Percentiles rank a stretch among this genome's conserved stretches.
Evolutionary conservation across 2,113 vertebrate species (phyloP).

Genomic region (Prionailurus viverrinus): DNA sequence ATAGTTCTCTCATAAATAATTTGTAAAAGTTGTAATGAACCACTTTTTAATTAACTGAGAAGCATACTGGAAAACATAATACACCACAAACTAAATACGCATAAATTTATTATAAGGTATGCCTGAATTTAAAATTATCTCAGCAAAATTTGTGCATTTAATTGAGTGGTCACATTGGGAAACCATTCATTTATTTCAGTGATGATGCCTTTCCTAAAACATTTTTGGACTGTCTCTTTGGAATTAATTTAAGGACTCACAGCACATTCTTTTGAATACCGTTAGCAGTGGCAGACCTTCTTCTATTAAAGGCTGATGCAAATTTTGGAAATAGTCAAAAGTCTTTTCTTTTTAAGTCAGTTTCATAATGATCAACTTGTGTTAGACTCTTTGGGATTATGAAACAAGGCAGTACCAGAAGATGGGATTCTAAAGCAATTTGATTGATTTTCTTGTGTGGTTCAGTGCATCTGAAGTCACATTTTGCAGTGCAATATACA

Average conservation of each 20-base stretch:
- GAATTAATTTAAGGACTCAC: slow-evolving; percentile 61
- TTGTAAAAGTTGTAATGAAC: slow-evolving; percentile 3
- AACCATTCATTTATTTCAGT: slow-evolving; percentile 45
- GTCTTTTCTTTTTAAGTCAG: slow-evolving; percentile 47
- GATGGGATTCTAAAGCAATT: neutral
- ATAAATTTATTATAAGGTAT: neutral
- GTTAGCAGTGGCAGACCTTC: slow-evolving; percentile 47
- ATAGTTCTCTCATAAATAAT: slow-evolving; percentile 21
- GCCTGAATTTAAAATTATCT: slow-evolving; percentile 49
- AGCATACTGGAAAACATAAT: slow-evolving; percentile 28
- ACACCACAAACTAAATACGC: neutral
- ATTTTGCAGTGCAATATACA: neutral
- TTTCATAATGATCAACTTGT: neutral
- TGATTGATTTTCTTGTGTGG: neutral
- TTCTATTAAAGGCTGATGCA: slow-evolving; percentile 58
- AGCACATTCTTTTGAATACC: slow-evolving; percentile 55
- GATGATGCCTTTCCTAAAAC: slow-evolving; percentile 16
- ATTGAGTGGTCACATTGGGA: neutral
- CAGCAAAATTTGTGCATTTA: slow-evolving; percentile 42
- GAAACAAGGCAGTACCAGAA: neutral
- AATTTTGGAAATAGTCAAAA: slow-evolving; percentile 60
- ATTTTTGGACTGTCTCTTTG: slow-evolving; percentile 50
- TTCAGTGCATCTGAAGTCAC: neutral
- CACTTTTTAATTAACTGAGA: slow-evolving; percentile 50
- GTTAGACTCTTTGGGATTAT: neutral